A percentile compares a stretch with the other conserved stretches of the same genome.
Conservation (phyloP, 2,888 invertebrate genomes). For the Phragmatobia fuliginosa region DNA sequence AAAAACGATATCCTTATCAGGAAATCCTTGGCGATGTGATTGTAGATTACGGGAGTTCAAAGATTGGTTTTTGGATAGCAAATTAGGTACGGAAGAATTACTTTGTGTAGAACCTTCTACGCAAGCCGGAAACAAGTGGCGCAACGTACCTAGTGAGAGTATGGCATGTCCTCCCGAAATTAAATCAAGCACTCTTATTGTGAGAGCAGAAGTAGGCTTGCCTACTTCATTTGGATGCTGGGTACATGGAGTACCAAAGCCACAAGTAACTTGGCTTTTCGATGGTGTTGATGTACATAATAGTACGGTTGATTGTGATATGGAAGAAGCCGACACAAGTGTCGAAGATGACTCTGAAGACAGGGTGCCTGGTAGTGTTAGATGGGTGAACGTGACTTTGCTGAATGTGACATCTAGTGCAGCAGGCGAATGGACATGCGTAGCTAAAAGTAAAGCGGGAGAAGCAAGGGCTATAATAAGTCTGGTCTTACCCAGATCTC, state of each 20-base stretch:
- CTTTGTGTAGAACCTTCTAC: conserved; percentile 90
- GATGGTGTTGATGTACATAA: conserved; percentile 88
- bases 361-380: conserved; percentile 81
- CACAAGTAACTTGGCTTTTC: conserved; percentile 93
- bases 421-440: conserved; percentile 95
- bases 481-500: conserved; percentile 82
- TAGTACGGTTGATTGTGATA: conserved; percentile 79
- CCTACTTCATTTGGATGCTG: conserved; percentile 94
- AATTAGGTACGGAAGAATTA: conserved; percentile 91
- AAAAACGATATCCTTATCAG: conserved; percentile 93
- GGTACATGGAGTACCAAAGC: conserved; percentile 94
- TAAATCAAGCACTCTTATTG: conserved; percentile 86
- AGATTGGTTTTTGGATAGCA: conserved; percentile 93
- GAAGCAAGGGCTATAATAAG: conserved; percentile 88
- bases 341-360: conserved; percentile 78
- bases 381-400: conserved; percentile 94
- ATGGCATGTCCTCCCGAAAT: conserved; percentile 95
- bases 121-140: conserved; percentile 91
- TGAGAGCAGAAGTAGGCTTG: conserved; percentile 92
- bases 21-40: conserved; percentile 96
- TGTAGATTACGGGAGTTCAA: conserved; percentile 94
- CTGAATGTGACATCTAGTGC: conserved; percentile 93
- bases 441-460: conserved; percentile 90
- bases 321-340: conserved; percentile 79
- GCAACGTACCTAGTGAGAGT: conserved; percentile 90